phyloP scores from a whole-genome alignment of 2,888 invertebrate genomes.

The Podabrus alpinus region DNA sequence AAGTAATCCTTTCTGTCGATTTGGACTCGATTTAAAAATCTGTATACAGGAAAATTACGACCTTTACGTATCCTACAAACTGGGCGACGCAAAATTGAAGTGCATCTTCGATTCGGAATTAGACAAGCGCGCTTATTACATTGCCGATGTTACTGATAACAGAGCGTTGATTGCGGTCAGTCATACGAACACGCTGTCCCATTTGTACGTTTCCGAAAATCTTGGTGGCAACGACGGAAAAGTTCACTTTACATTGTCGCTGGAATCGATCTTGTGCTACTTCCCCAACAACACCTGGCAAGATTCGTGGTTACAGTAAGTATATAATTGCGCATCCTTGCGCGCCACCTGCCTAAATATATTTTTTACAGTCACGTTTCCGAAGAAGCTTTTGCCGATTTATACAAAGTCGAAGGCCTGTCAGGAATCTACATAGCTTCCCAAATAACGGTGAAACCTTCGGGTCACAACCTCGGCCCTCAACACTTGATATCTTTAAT shows the following conservation, averaged over 20 bases:
- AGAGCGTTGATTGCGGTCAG: conserved; percentile 82
- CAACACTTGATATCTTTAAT: conserved; percentile 80
- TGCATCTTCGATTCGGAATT: conserved; percentile 77
- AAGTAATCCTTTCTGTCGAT: conserved; percentile 33
- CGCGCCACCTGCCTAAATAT: neutral
- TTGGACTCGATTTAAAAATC: neutral
- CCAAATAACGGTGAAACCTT: conserved; percentile 64
- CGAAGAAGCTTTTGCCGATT: conserved; percentile 82
- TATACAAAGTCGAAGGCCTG: conserved; percentile 85
- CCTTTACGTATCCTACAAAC: conserved; percentile 77
- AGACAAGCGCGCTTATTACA: conserved; percentile 71
- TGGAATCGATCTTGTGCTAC: conserved; percentile 81
- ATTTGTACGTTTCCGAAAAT: conserved; percentile 82
- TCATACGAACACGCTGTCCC: conserved; percentile 72
- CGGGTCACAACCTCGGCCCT: conserved; percentile 65
- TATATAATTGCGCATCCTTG: conserved; percentile 26
- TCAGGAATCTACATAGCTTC: conserved; percentile 90
- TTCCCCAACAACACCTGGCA: conserved; percentile 83
- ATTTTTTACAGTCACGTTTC: conserved; percentile 68
- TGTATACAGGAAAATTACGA: conserved; percentile 58
- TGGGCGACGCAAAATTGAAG: conserved; percentile 66
- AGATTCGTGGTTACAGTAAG: conserved; percentile 82
- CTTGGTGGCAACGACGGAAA: conserved; percentile 57
- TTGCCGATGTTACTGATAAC: conserved; percentile 82
- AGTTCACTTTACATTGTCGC: conserved; percentile 75